Percentiles rank a stretch among this genome's conserved stretches.
phyloP scores from a whole-genome alignment of 2,113 vertebrate genomes.

The Thermophis baileyi region DNA sequence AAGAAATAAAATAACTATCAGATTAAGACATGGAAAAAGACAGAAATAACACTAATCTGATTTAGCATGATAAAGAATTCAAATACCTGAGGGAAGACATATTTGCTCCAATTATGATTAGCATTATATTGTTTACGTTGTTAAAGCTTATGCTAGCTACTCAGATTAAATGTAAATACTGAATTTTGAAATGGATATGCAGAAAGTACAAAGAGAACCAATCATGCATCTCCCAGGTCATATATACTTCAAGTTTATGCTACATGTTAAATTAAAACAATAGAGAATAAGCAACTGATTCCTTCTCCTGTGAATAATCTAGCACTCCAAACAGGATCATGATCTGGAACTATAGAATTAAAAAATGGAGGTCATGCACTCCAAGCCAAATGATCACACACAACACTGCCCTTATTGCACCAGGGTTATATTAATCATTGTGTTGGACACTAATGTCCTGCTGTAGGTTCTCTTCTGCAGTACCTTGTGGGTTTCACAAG shows the following conservation, averaged over 20 bases:
- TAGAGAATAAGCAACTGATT: background rate
- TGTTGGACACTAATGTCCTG: conserved; percentile 27
- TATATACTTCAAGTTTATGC: background rate
- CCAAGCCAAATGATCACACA: conserved; percentile 11
- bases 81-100: background rate
- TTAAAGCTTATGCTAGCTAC: background rate
- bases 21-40: background rate
- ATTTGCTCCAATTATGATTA: background rate
- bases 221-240: background rate
- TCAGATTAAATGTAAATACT: background rate
- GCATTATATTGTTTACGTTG: background rate
- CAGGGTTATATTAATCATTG: conserved; percentile 31
- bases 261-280: background rate
- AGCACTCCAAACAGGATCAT: background rate
- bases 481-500: conserved; percentile 5
- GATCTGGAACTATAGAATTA: background rate
- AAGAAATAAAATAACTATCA: background rate
- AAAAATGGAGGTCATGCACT: background rate
- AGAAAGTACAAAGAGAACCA: background rate
- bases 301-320: background rate
- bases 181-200: background rate
- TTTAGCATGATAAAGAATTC: background rate
- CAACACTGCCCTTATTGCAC: background rate
- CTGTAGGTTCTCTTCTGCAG: conserved; percentile 22
- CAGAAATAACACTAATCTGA: background rate